A percentile compares a stretch with the other conserved stretches of the same genome.
These are phyloP conservation scores for Hyles lineata DNA, from an alignment of 2,888 invertebrate species.

Conservation along the genomic window DNA sequence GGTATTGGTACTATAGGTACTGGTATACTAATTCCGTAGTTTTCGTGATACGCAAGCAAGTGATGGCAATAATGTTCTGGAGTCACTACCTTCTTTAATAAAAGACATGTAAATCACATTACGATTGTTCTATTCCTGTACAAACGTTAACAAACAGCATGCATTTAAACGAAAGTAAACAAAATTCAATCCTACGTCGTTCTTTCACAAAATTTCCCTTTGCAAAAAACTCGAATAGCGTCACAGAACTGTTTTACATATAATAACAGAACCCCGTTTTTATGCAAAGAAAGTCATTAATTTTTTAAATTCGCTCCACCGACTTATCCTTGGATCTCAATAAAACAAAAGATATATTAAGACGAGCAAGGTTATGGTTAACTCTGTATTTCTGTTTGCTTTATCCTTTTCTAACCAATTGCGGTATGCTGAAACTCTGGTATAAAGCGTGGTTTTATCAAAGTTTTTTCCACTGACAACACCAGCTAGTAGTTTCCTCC, in stretches of 20 bases:
- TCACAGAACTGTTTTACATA: constrained; percentile 47
- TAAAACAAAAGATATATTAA: constrained; percentile 61
- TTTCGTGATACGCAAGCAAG: too few relatives aligned
- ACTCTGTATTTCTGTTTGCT: constrained; percentile 24
- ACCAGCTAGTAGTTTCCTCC: constrained; percentile 58
- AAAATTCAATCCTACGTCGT: not conserved
- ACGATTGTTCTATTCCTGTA: not conserved
- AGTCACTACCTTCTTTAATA: too few relatives aligned
- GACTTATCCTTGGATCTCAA: constrained; percentile 33
- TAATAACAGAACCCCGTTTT: constrained; percentile 47
- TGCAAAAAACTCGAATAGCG: constrained; percentile 33
- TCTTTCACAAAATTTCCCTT: not conserved
- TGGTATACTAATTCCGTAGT: too few relatives aligned
- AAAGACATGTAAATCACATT: too few relatives aligned
- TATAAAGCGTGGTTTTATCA: constrained; percentile 57
- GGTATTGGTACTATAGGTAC: too few relatives aligned
- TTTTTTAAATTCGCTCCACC: constrained; percentile 33
- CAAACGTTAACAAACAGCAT: not conserved
- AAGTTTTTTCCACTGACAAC: constrained; percentile 67
- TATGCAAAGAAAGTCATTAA: constrained; percentile 49
- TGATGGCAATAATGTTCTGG: too few relatives aligned
- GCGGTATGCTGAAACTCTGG: constrained; percentile 45
- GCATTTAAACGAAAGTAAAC: not conserved
- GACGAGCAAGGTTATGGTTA: constrained; percentile 46
- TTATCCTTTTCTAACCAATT: constrained; percentile 54